Conservation (phyloP, 2,797 vertebrate genomes). For the Sebastes oblongus region DNA sequence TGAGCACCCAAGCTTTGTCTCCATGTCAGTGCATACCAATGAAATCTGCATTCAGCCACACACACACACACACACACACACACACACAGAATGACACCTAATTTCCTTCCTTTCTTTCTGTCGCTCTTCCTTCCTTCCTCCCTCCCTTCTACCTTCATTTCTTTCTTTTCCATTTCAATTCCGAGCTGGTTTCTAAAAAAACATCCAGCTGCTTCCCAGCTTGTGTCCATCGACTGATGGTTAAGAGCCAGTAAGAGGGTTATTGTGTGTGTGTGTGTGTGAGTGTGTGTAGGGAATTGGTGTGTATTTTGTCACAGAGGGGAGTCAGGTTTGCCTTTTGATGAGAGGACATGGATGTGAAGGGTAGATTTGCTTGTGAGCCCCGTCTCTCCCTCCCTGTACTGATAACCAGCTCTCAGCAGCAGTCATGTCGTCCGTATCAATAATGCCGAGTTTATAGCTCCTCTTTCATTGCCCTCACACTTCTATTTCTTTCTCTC, state of each 20-base stretch:
- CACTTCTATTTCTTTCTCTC: slow-evolving; percentile 30
- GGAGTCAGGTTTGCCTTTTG: slow-evolving; percentile 38
- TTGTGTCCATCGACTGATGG: slow-evolving; percentile 36
- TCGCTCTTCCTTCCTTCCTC: not conserved
- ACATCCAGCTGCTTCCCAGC: slow-evolving; percentile 34
- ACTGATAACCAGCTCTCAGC: slow-evolving; percentile 31
- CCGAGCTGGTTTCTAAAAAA: slow-evolving; percentile 8
- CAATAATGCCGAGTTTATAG: slow-evolving; percentile 63
- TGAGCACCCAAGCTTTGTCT: slow-evolving; percentile 63
- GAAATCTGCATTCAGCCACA: slow-evolving; percentile 37
- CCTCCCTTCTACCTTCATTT: not conserved
- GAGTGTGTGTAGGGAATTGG: slow-evolving; percentile 11
- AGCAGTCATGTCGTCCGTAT: slow-evolving; percentile 34
- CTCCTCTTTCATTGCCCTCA: slow-evolving; percentile 28
- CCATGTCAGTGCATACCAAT: slow-evolving; percentile 69
- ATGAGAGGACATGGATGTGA: slow-evolving; percentile 50
- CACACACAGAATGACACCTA: not conserved
- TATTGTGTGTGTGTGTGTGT: not conserved
- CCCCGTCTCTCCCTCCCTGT: not conserved
- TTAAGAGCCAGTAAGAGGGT: not conserved
- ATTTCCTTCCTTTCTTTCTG: not conserved
- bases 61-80: slow-evolving; percentile 12
- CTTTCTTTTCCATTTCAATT: not conserved
- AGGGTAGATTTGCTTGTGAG: slow-evolving; percentile 53
- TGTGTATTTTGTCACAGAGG: slow-evolving; percentile 31